Base-by-base conservation (phyloP, 2,797 vertebrate species). In the Sebastes wilsoni region DNA sequence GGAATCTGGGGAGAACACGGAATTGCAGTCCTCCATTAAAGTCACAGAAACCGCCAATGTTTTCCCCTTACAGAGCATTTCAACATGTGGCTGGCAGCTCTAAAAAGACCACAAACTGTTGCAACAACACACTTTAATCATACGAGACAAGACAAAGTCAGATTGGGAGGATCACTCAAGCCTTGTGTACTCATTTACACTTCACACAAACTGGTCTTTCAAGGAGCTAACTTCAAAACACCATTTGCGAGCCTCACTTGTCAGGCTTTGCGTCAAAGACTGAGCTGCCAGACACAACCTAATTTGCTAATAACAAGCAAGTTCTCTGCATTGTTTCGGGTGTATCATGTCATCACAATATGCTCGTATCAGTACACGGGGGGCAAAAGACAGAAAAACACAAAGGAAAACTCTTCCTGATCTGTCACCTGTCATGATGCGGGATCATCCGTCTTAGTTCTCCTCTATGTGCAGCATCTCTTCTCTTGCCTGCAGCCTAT, bases 1-100 rank as follows among this genome's bases (percentile, higher is more conserved):
- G 83, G 84, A 92, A 88, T 84, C 75, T 76, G 79, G 25, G 54
- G 67, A 70, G 84, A 80, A 74, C 27, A 56, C 52, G 52, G 59
- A 77, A 58, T 64, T 52, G 38, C 27, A 52, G 65, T 13, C 49
- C 25, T 52, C 42, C 62, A 58, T 68, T 66, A 42, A 54, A 80
- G 61, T 66, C 25, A 75, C 59, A 64, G 66, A 56, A 11, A 36
- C 38, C 28, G 6, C 9, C 54, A 67, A 20, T 49, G 46, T 62
- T 73, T 36, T 49, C 22, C 38, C 23, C 56, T 65, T 68, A 66
- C 4, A 38, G 8, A 81, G 16, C 13, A 62, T 72, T 69, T 74
- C 12, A 49, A 75, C 52, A 69, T 22, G 27, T 22, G 38, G 22
- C 49, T 72, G 32, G 36, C 6, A 5, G 27, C 64, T 58, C 22